Conservation (phyloP, 2,888 invertebrate genomes). For the Oscheius sp. region DNA sequence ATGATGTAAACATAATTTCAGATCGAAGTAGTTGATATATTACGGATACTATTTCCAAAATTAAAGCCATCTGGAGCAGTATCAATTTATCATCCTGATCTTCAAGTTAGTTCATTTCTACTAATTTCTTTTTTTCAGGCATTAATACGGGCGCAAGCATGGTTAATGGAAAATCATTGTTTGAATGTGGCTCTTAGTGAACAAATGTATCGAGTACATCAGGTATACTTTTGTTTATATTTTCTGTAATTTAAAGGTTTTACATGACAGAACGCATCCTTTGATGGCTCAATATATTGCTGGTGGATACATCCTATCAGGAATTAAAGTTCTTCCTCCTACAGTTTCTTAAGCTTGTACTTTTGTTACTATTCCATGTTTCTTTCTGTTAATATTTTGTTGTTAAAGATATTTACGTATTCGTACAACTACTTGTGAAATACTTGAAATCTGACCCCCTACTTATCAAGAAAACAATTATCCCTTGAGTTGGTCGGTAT, state of each 20-base stretch:
- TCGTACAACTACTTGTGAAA: slow-evolving; percentile 5
- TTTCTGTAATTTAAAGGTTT: slow-evolving; percentile 64
- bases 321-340: slow-evolving; percentile 72
- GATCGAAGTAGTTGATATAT: slow-evolving; percentile 50
- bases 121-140: slow-evolving; percentile 73
- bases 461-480: slow-evolving; percentile 31
- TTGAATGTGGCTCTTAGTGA: slow-evolving; percentile 79
- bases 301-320: slow-evolving; percentile 88
- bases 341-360: neutral
- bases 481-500: neutral
- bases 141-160: slow-evolving; percentile 83
- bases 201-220: slow-evolving; percentile 55
- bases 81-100: slow-evolving; percentile 56
- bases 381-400: slow-evolving; percentile 15
- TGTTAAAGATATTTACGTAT: slow-evolving; percentile 6
- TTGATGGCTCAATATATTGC: slow-evolving; percentile 87
- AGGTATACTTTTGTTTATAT: slow-evolving; percentile 29
- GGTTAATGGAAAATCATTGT: slow-evolving; percentile 78
- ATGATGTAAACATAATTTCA: slow-evolving; percentile 9
- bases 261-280: slow-evolving; percentile 84
- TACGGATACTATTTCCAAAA: slow-evolving; percentile 41
- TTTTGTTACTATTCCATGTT: neutral
- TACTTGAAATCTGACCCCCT: slow-evolving; percentile 3
- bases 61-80: slow-evolving; percentile 55
- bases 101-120: slow-evolving; percentile 34